Evolutionary conservation across 2,797 vertebrate species (phyloP), one percentile per base, ranked within the genome.

Genomic region (Tragopan temminckii): DNA sequence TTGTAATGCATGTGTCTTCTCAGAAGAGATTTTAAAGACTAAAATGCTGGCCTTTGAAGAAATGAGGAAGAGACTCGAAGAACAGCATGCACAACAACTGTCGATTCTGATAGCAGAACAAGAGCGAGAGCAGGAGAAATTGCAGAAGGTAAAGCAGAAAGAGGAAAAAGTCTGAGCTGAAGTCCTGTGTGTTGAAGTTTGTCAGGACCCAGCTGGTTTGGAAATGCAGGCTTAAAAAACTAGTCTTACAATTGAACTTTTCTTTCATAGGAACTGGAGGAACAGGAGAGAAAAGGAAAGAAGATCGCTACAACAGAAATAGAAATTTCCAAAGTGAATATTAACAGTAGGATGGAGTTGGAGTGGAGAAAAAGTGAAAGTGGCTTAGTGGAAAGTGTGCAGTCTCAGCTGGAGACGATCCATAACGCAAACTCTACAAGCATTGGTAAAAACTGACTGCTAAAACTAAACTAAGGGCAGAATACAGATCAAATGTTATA

Each of bases 61-160:
- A 97, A 98, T 98, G 98, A 98, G 98, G 83, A 98, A 98, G 95
- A 98, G 97, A 64, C 97, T 99, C 69, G 98, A 99, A 95, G 98
- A 99, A 17, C 98, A 99, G 84, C 99, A 99, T 17, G 98, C 98
- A 38, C 97, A 99, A 36, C 98, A 99, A 53, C 97, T 99, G 81
- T 98, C 98, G 0, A 94, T 98, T 67, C 98, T 99, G 61, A 98
- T 99, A 82, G 98, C 98, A 31, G 98, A 99, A 92, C 99, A 99
- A 93, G 98, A 99, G 94, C 97, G 97, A 85, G 99, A 99, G 62
- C 99, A 99, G 92, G 98, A 98, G 92, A 97, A 97, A 94, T 58
- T 99, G 93, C 95, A 97, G 33, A 98, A 98, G 99, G 99, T 99
- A 92, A 97, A 89, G 48, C 68, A 38, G 55, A 53, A 64, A 74